These are phyloP conservation scores for Cynopterus brachyotis DNA, from an alignment of 2,113 vertebrate genomes.

Conservation along the genomic window DNA sequence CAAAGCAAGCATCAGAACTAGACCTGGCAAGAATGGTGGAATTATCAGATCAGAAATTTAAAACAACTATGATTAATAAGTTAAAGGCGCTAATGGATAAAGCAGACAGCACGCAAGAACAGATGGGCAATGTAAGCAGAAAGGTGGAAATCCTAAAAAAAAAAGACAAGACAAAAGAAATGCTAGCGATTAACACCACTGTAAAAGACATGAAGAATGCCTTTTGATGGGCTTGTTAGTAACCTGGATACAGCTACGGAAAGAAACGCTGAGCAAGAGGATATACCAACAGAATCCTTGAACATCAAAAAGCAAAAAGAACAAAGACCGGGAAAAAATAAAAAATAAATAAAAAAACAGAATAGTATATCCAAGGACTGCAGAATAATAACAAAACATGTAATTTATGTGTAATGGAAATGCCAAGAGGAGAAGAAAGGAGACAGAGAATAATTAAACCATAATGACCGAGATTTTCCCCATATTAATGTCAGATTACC, in stretches of 20 bases:
- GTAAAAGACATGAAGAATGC: background rate
- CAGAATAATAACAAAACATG: background rate
- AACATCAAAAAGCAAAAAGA: background rate
- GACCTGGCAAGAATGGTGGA: background rate
- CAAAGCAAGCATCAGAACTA: background rate
- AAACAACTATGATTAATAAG: background rate
- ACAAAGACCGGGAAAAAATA: background rate
- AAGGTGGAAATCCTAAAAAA: background rate
- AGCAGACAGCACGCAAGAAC: background rate
- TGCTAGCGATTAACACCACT: background rate
- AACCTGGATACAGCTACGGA: background rate
- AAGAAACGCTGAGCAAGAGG: background rate
- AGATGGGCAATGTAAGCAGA: background rate
- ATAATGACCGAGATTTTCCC: background rate
- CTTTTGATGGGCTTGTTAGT: background rate
- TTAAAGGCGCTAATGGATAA: background rate
- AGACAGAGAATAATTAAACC: background rate
- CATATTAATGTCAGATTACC: background rate
- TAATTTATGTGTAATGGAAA: background rate
- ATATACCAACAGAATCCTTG: background rate
- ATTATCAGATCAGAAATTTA: background rate
- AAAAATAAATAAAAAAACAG: background rate
- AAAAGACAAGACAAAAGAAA: background rate
- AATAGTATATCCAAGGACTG: background rate
- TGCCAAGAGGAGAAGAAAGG: background rate